Base-by-base conservation (phyloP, 2,797 vertebrate genomes). In the Malurus splendens region DNA sequence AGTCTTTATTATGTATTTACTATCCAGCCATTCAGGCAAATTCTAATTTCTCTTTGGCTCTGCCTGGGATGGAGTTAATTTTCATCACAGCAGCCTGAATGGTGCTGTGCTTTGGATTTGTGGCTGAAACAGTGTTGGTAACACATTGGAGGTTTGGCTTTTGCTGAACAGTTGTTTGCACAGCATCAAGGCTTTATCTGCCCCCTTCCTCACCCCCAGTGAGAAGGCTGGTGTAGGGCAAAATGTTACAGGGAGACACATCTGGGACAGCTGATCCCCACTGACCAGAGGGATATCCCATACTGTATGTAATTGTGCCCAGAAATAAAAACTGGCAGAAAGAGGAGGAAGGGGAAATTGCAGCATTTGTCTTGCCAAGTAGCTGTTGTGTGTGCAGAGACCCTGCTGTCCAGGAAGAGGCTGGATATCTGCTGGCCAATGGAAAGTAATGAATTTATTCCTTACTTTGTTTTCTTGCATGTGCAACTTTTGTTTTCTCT, bases 301-400 rank as follows among this genome's bases (percentile, higher is more conserved):
- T 32, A 20, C 5, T 1, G 0, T 23, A 3, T 62, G 45, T 14
- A 8, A 2, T 5, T 12, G 6, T 62, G 39, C 44, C 65, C 59
- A 89, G 36, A 57, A 56, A 22, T 30, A 64, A 70, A 86, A 86
- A 25, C 25, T 60, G 19, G 5, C 6, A 9, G 18, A 62, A 86
- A 56, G 39, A 66, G 51, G 23, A n/a, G 42, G 19, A 80, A 85
- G 9, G 16, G 13, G 7, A 33, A 82, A 30, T 44, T 51, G 12
- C 0, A 0, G 9, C 1, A 0, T 55, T 84, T 89, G 17, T 45
- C 38, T 77, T 64, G 24, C 32, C 32, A 65, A 27, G 14, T 60
- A 68, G 30, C 28, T 12, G 2, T 2, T 66, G 19, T 3, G 2
- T 48, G 22, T 80, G 24, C 33, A 66, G 60, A 71, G 56, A 32